Percentiles rank a stretch among this genome's conserved stretches.
Evolutionary conservation across 2,113 vertebrate species (phyloP).

Genomic region (Ictalurus punctatus): DNA sequence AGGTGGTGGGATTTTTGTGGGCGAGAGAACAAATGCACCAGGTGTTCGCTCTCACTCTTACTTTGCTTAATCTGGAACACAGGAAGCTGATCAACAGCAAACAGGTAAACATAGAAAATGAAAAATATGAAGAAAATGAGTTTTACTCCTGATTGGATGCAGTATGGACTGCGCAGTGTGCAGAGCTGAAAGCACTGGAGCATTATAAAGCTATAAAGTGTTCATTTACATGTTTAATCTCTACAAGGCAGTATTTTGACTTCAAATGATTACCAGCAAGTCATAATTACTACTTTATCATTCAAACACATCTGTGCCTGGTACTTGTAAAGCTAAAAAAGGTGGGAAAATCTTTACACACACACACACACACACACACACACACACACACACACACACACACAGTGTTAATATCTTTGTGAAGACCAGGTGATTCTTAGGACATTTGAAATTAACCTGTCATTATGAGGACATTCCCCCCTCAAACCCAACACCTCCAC

Average conservation of each 20-base stretch:
- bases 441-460: not conserved
- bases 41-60: not conserved
- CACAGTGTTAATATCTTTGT: no score
- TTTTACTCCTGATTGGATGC: not conserved
- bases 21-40: not conserved
- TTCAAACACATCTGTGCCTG: slow-evolving; percentile 43
- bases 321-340: slow-evolving; percentile 10
- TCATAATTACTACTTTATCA: slow-evolving; percentile 25
- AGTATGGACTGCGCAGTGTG: not conserved
- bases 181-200: not conserved
- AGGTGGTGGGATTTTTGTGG: slow-evolving; percentile 18
- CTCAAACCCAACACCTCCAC: not conserved
- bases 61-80: not conserved
- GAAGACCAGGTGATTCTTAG: not conserved
- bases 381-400: slow-evolving; percentile 3
- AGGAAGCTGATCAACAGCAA: not conserved
- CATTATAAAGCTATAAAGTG: not conserved
- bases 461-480: not conserved
- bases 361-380: not conserved
- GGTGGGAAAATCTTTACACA: not conserved
- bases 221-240: slow-evolving; percentile 1
- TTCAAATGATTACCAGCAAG: not conserved
- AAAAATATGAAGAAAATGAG: not conserved
- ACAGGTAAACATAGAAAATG: not conserved
- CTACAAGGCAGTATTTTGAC: not conserved